These are phyloP conservation scores for Elaphurus davidianus DNA, from an alignment of 2,113 vertebrate species.

Conservation along the genomic window DNA sequence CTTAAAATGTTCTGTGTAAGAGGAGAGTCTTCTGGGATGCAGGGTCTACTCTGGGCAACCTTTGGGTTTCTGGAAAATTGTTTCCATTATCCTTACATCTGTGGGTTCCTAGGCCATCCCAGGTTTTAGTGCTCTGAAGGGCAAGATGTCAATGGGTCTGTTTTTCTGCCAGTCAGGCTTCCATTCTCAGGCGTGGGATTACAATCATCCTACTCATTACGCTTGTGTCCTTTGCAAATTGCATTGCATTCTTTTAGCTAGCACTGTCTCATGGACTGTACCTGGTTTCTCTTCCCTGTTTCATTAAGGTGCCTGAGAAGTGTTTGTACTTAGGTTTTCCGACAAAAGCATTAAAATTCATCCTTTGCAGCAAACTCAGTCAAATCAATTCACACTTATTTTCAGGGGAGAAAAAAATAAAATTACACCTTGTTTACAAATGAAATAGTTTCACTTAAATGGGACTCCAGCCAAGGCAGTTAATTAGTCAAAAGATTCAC, in stretches of 20 bases:
- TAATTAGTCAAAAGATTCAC: slow-evolving; percentile 62
- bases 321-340: background rate
- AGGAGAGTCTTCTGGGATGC: background rate
- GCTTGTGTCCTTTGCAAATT: background rate
- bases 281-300: background rate
- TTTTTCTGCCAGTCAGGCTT: background rate
- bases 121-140: background rate
- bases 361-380: slow-evolving; percentile 12
- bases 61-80: background rate
- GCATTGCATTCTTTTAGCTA: background rate
- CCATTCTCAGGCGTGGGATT: too few relatives aligned
- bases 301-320: background rate
- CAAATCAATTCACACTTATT: slow-evolving; percentile 38
- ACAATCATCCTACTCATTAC: background rate
- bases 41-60: background rate
- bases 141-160: accelerated
- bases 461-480: slow-evolving; percentile 45
- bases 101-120: background rate
- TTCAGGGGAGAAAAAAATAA: slow-evolving; percentile 35
- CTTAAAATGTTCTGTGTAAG: background rate
- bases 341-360: slow-evolving; percentile 23
- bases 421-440: slow-evolving; percentile 73
- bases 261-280: background rate
- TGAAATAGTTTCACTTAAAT: slow-evolving; percentile 65
- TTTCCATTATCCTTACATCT: background rate